Base-by-base conservation (phyloP, 2,113 vertebrate species). In the Petroica traversi region DNA sequence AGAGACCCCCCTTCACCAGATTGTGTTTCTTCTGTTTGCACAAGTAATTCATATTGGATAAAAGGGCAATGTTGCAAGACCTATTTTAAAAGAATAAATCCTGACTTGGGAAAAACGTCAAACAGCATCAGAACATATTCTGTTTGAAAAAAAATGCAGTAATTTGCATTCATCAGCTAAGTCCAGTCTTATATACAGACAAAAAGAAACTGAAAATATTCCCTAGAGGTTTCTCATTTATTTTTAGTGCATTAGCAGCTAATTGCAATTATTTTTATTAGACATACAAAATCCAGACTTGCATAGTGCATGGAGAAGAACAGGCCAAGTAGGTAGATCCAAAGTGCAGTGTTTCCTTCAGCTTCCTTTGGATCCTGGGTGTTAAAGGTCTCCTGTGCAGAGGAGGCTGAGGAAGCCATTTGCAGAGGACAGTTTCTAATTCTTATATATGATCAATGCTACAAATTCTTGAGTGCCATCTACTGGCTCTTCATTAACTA, bases 401-500 rank as follows among this genome's bases (percentile, higher is more conserved):
- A 79, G 25, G 28, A 69, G 40, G 55, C 36, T 31, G 24, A 72
- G 51, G 83, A 92, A 92, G 88, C 88, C 91, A 93, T 97, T 95
- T 92, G 51, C 79, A 92, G 82, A 84, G 19, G 33, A 49, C 20
- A 14, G 10, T 68, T 72, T 29, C 40, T 58, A 1, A 45, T 62
- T 74, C 38, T 33, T 43, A 36, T 38, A 19, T 13, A 19, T 19
- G 36, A 81, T 61, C 43, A 51, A 36, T 36, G 83, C 61, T 68
- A 4, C 1, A 4, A 45, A 87, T 93, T 96, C 88, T 89, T 71
- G 88, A 89, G 95, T 97, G 95, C 91, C 95, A 93, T 61, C 92
- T 93, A 67, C 91, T 85, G 96, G 88, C 40, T 86, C 84, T 92
- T 57, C 67, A 81, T 94, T 93, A 95, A 92, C 68, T 66, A 59